Evolutionary conservation across 1,140 invertebrate genomes (phyloP).

Genomic region (Panulirus ornatus): DNA sequence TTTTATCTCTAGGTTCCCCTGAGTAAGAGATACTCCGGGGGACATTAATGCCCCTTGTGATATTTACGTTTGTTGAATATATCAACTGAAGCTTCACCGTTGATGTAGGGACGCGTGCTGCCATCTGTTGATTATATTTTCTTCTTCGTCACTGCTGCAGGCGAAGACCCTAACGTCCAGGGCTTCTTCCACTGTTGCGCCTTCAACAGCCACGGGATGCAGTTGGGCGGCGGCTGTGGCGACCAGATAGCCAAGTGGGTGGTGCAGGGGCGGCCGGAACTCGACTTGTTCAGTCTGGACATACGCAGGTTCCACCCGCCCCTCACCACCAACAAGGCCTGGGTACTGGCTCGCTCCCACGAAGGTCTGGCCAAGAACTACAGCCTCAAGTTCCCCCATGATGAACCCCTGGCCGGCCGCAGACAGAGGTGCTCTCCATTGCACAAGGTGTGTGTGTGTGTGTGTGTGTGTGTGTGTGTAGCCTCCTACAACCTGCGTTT

Average conservation of each 20-base stretch:
- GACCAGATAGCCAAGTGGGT: conserved; percentile 92
- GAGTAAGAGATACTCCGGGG: too few relatives aligned
- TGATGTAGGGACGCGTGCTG: too few relatives aligned
- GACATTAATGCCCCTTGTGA: too few relatives aligned
- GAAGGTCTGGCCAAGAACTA: conserved; percentile 93
- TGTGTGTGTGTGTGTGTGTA: too few relatives aligned
- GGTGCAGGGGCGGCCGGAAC: conserved; percentile 86
- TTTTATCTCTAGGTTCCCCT: too few relatives aligned
- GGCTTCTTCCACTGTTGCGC: conserved; percentile 91
- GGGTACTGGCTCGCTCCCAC: conserved; percentile 89
- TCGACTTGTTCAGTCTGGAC: conserved; percentile 92
- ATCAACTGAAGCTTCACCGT: too few relatives aligned
- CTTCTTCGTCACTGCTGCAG: conserved; percentile 74
- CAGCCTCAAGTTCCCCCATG: conserved; percentile 88
- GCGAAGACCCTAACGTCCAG: conserved; percentile 80
- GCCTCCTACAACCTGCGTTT: too few relatives aligned
- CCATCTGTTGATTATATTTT: too few relatives aligned
- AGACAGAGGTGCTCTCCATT: conserved; percentile 85
- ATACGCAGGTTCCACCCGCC: conserved; percentile 85
- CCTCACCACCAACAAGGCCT: conserved; percentile 84
- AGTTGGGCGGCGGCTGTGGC: conserved; percentile 90
- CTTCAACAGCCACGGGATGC: conserved; percentile 94
- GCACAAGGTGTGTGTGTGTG: conserved; percentile 83
- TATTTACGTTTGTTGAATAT: too few relatives aligned
- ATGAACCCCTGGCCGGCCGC: conserved; percentile 89